Conservation (phyloP, 1,140 invertebrate genomes). For the Lasaia peninsularis region DNA sequence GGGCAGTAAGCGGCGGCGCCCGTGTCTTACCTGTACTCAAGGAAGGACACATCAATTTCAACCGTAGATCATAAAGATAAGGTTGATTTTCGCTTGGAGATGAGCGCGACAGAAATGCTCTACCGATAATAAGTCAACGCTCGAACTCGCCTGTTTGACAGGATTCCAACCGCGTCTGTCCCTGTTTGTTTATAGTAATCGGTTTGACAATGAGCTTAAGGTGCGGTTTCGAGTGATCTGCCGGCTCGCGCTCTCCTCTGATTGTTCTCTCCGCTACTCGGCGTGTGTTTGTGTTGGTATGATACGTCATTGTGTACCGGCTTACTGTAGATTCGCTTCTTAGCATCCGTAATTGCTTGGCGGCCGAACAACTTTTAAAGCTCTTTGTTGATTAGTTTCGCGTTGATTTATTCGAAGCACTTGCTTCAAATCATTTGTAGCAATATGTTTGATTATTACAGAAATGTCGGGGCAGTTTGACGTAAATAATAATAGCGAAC, state of each 20-base stretch:
- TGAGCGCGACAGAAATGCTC: slow-evolving; percentile 58
- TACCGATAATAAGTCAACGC: slow-evolving; percentile 76
- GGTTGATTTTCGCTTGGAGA: slow-evolving; percentile 29
- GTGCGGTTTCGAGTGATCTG: slow-evolving; percentile 76
- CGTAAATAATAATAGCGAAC: slow-evolving; percentile 13
- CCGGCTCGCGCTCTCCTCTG: slow-evolving; percentile 56
- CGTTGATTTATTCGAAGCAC: slow-evolving; percentile 41
- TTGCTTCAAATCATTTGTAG: slow-evolving; percentile 29
- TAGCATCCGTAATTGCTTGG: slow-evolving; percentile 68
- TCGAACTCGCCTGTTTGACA: slow-evolving; percentile 76
- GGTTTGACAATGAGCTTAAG: slow-evolving; percentile 77
- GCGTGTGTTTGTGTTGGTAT: slow-evolving; percentile 68
- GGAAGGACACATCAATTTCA: slow-evolving; percentile 21
- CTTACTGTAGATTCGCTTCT: slow-evolving; percentile 73
- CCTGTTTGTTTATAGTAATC: slow-evolving; percentile 77
- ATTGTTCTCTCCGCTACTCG: slow-evolving; percentile 68
- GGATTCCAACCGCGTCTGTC: slow-evolving; percentile 76
- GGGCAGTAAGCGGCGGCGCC: slow-evolving; percentile 60
- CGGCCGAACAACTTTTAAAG: slow-evolving; percentile 65
- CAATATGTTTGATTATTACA: slow-evolving; percentile 17
- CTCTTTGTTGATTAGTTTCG: slow-evolving; percentile 61
- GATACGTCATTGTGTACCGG: slow-evolving; percentile 70
- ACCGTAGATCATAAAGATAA: slow-evolving; percentile 26
- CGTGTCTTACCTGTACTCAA: slow-evolving; percentile 69
- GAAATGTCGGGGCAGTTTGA: slow-evolving; percentile 1